Evolutionary conservation across 2,888 invertebrate species (phyloP).

Genomic region (Teleogryllus oceanicus): DNA sequence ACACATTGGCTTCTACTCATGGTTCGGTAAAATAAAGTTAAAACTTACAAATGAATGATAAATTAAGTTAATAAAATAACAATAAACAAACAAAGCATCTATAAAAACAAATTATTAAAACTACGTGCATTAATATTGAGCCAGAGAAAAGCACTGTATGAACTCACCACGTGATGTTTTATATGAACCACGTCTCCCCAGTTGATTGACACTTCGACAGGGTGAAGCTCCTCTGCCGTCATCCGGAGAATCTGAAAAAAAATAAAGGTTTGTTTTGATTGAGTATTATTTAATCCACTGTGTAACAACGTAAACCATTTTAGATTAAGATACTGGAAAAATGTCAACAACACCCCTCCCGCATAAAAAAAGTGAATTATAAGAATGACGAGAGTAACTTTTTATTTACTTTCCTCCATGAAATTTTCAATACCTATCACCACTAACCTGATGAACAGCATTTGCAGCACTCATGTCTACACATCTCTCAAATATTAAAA

Average conservation of each 20-base stretch:
- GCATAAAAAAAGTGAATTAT: constrained; percentile 35
- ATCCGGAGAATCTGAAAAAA: constrained; percentile 50
- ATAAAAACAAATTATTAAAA: neutral
- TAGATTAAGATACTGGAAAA: too few species aligned
- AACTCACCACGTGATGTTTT: constrained; percentile 81
- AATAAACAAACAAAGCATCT: neutral
- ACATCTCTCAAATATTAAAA: too few species aligned
- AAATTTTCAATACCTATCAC: too few species aligned
- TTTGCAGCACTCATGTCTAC: too few species aligned
- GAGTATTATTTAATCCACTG: neutral
- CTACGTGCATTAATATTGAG: too few species aligned
- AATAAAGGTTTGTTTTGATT: neutral
- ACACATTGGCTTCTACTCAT: neutral
- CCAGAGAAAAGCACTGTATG: neutral
- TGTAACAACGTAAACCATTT: too few species aligned
- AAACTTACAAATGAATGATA: too few species aligned
- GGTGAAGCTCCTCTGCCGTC: constrained; percentile 74
- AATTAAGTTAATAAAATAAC: neutral
- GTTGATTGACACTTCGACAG: constrained; percentile 59
- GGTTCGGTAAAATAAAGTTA: too few species aligned
- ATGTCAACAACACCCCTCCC: constrained; percentile 30
- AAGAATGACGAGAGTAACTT: constrained; percentile 34
- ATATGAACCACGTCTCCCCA: constrained; percentile 80
- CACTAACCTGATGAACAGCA: too few species aligned
- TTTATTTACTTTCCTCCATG: neutral